A percentile compares a stretch with the other conserved stretches of the same genome.
These are phyloP conservation scores for Teleogryllus oceanicus DNA, from an alignment of 2,888 invertebrate species.

Conservation along the genomic window DNA sequence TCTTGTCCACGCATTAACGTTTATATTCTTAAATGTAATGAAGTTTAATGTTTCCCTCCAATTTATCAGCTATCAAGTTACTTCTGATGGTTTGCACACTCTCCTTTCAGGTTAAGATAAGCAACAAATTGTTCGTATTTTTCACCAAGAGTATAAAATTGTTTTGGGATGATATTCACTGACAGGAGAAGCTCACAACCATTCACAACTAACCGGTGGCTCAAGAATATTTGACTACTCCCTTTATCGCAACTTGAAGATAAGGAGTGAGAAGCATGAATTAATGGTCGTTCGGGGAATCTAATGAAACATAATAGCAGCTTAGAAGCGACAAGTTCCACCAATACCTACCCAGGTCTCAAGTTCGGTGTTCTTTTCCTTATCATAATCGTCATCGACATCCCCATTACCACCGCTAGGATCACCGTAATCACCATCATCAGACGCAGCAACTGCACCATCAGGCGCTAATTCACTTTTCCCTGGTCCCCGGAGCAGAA, in stretches of 20 bases:
- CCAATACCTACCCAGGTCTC: not conserved
- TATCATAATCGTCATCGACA: slow-evolving; percentile 7
- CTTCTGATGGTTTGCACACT: too few relatives aligned
- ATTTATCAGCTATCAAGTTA: too few relatives aligned
- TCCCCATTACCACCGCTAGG: not conserved
- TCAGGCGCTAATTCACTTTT: slow-evolving; percentile 18
- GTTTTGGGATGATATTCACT: not conserved
- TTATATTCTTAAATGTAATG: too few relatives aligned
- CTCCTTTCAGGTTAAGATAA: too few relatives aligned
- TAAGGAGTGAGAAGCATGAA: not conserved
- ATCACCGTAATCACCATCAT: slow-evolving; percentile 1
- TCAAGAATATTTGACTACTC: slow-evolving; percentile 2
- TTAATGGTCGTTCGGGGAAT: not conserved
- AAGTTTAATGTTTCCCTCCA: too few relatives aligned
- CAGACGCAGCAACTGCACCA: not conserved
- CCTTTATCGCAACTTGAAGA: not conserved
- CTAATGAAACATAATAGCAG: slow-evolving; percentile 18
- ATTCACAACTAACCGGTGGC: not conserved
- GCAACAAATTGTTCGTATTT: too few relatives aligned
- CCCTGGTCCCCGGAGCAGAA: not conserved
- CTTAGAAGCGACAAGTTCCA: not conserved
- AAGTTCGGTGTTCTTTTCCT: slow-evolving; percentile 6
- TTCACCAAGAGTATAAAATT: too few relatives aligned
- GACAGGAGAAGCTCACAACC: not conserved
- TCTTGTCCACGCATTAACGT: too few relatives aligned